phyloP scores from a whole-genome alignment of 2,113 vertebrate species.

The Cryptotis parvus region DNA sequence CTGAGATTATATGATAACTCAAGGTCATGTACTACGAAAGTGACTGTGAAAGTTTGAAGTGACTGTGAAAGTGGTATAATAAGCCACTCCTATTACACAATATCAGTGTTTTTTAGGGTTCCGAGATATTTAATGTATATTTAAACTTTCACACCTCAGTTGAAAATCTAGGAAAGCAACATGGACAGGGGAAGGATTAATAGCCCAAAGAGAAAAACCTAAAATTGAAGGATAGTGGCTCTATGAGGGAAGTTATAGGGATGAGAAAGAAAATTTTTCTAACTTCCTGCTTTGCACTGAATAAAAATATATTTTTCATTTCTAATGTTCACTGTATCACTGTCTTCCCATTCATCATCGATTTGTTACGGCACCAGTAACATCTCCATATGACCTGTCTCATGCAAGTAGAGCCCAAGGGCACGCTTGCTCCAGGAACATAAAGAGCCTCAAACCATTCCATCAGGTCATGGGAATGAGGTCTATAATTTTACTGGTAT shows the following conservation, averaged over 20 bases:
- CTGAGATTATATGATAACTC: background rate
- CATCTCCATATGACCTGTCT: too few relatives aligned
- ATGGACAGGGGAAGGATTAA: background rate
- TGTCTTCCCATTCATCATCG: too few relatives aligned
- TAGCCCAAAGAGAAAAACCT: background rate
- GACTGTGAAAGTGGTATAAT: background rate
- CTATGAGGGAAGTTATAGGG: background rate
- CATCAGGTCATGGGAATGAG: too few relatives aligned
- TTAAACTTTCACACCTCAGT: constrained; percentile 8
- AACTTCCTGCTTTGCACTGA: background rate
- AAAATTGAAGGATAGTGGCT: background rate
- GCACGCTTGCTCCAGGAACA: too few relatives aligned
- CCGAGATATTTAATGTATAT: background rate
- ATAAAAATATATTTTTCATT: constrained; percentile 12
- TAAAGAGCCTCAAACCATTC: too few relatives aligned
- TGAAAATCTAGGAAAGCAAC: constrained; percentile 21
- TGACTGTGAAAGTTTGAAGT: background rate
- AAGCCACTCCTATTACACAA: background rate
- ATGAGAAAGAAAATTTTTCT: background rate
- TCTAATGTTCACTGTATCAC: too few relatives aligned
- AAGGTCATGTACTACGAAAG: constrained; percentile 19
- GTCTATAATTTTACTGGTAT: too few relatives aligned
- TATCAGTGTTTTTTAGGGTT: background rate
- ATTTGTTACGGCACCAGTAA: too few relatives aligned
- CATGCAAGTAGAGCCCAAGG: too few relatives aligned